Evolutionary conservation across 2,113 vertebrate species (phyloP).

Genomic region (Nansenia antarctica): DNA sequence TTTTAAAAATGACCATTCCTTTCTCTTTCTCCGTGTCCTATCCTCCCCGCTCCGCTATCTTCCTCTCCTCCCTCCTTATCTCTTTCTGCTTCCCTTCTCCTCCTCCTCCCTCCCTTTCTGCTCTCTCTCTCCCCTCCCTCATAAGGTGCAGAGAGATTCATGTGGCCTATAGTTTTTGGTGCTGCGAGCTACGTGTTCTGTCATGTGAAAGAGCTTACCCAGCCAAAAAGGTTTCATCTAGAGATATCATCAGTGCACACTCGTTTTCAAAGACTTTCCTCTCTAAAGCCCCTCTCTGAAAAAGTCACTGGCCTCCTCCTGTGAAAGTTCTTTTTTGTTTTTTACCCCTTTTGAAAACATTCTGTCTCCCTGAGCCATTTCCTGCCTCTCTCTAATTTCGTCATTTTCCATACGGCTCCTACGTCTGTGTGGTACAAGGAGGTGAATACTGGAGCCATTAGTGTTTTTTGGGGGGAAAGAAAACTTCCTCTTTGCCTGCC

Average conservation of each 20-base stretch:
- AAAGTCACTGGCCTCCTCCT: neutral
- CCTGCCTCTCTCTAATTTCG: conserved; percentile 1
- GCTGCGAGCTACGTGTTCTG: neutral
- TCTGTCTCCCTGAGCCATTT: neutral
- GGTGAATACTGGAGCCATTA: conserved; percentile 36
- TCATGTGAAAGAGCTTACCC: neutral
- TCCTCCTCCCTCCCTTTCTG: neutral
- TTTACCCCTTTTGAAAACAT: neutral
- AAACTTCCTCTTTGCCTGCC: conserved; percentile 25
- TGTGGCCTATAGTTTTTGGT: neutral
- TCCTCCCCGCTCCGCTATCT: neutral
- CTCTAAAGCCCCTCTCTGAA: neutral
- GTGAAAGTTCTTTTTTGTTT: neutral
- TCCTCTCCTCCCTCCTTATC: neutral
- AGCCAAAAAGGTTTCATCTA: neutral
- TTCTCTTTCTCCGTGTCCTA: neutral
- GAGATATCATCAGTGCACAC: neutral
- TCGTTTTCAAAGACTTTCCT: neutral
- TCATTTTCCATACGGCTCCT: neutral
- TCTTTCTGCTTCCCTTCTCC: neutral
- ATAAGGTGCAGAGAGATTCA: neutral
- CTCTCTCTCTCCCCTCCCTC: neutral
- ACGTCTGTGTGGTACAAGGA: neutral
- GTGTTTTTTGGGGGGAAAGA: conserved; percentile 46
- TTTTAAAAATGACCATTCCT: neutral